A percentile compares a stretch with the other conserved stretches of the same genome.
Evolutionary conservation across 2,888 invertebrate species (phyloP).

Genomic region (Ariolimax columbianus): DNA sequence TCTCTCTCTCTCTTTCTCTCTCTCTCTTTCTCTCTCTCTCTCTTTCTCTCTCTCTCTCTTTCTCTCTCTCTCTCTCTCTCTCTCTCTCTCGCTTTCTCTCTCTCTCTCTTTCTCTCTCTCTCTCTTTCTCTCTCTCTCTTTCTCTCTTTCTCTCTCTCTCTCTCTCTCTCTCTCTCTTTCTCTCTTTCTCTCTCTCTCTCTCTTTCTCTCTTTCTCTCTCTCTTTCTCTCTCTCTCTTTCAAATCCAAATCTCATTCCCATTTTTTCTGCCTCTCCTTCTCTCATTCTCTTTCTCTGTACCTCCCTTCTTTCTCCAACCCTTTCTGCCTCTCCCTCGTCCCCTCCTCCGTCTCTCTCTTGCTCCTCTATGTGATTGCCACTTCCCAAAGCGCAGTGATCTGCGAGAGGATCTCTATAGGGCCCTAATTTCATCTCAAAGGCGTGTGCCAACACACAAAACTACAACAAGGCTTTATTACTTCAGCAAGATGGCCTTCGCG

Average conservation of each 20-base stretch:
- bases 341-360: too few relatives aligned
- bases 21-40: not conserved
- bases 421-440: too few relatives aligned
- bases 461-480: too few relatives aligned
- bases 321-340: not conserved
- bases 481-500: too few relatives aligned
- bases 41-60: not conserved
- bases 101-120: conserved; percentile 9
- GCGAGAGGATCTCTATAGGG: too few relatives aligned
- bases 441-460: too few relatives aligned
- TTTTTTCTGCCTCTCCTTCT: not conserved
- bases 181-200: not conserved
- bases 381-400: too few relatives aligned
- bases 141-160: not conserved
- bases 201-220: not conserved
- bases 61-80: not conserved
- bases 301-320: not conserved
- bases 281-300: not conserved
- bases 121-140: conserved; percentile 1
- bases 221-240: too few relatives aligned
- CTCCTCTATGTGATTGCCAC: too few relatives aligned
- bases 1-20: not conserved
- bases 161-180: not conserved
- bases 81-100: too few relatives aligned
- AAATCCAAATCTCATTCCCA: not conserved